These are phyloP conservation scores for Apocrypta bakeri DNA, from an alignment of 1,140 invertebrate species.

Conservation along the genomic window DNA sequence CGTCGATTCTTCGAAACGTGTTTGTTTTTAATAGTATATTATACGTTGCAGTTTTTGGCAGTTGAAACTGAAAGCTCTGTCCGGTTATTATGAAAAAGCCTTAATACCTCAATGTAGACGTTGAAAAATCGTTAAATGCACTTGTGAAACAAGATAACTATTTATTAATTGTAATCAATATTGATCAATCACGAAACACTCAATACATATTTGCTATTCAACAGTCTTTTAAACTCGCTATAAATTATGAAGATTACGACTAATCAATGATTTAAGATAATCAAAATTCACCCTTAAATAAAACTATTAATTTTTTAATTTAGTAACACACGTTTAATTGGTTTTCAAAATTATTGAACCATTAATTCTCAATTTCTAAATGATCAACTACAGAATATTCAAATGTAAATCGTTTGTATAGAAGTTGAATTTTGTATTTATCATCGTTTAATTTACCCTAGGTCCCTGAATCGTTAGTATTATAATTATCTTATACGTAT, in stretches of 20 bases:
- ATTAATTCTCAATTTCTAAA: conserved; percentile 32
- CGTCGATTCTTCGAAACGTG: conserved; percentile 11
- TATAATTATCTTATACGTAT: conserved; percentile 48
- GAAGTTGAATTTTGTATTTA: conserved; percentile 8
- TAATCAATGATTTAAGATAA: not conserved
- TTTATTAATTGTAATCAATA: conserved; percentile 35
- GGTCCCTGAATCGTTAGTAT: conserved; percentile 23
- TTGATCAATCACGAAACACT: conserved; percentile 38
- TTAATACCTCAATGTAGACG: conserved; percentile 9
- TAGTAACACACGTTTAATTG: not conserved
- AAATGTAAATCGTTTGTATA: not conserved
- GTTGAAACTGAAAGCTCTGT: conserved; percentile 33
- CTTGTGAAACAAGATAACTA: conserved; percentile 38
- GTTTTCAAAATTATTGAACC: not conserved
- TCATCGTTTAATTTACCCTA: conserved; percentile 1
- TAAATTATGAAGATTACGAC: not conserved
- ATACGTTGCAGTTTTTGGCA: conserved; percentile 43
- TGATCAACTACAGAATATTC: not conserved
- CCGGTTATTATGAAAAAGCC: conserved; percentile 6
- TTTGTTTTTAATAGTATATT: conserved; percentile 38
- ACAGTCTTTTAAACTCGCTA: conserved; percentile 36
- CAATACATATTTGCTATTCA: conserved; percentile 21
- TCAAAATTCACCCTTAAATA: conserved; percentile 18
- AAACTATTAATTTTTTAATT: conserved; percentile 1
- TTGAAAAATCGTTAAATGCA: conserved; percentile 38